Percentiles rank a stretch among this genome's conserved stretches.
Conservation (phyloP, 1,140 invertebrate genomes). For the Orius insidiosus region DNA sequence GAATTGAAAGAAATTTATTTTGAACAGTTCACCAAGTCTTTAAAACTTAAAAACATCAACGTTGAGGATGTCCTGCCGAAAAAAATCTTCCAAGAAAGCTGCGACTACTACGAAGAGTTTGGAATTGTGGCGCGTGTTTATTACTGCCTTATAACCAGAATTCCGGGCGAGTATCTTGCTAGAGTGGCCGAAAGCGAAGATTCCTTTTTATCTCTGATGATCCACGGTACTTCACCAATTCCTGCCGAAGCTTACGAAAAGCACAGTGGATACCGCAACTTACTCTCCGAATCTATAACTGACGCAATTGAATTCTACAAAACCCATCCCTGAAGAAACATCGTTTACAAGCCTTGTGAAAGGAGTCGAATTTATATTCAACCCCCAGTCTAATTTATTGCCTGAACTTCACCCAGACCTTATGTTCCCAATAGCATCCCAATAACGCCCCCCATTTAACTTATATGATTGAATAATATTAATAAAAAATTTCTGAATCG, state of each 20-base stretch:
- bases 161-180: conserved; percentile 3
- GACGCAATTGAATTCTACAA: neutral
- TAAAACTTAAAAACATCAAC: neutral
- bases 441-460: too few species aligned
- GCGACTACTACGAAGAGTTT: conserved; percentile 6
- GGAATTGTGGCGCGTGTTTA: neutral
- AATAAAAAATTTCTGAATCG: too few species aligned
- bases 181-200: neutral
- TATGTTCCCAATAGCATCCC: too few species aligned
- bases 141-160: conserved; percentile 6
- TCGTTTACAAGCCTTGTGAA: too few species aligned
- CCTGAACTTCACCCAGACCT: too few species aligned
- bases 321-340: too few species aligned
- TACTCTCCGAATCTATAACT: neutral
- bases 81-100: conserved; percentile 1
- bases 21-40: neutral
- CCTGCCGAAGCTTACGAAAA: conserved; percentile 1
- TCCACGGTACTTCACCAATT: neutral
- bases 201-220: conserved; percentile 4
- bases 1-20: conserved; percentile 7
- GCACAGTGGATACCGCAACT: neutral
- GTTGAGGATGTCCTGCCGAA: neutral
- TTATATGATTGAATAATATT: too few species aligned
- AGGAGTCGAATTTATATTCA: too few species aligned
- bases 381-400: too few species aligned